A percentile compares a stretch with the other conserved stretches of the same genome.
These are phyloP conservation scores for Lepisosteus oculatus DNA, from an alignment of 2,113 vertebrate species.

Conservation along the genomic window DNA sequence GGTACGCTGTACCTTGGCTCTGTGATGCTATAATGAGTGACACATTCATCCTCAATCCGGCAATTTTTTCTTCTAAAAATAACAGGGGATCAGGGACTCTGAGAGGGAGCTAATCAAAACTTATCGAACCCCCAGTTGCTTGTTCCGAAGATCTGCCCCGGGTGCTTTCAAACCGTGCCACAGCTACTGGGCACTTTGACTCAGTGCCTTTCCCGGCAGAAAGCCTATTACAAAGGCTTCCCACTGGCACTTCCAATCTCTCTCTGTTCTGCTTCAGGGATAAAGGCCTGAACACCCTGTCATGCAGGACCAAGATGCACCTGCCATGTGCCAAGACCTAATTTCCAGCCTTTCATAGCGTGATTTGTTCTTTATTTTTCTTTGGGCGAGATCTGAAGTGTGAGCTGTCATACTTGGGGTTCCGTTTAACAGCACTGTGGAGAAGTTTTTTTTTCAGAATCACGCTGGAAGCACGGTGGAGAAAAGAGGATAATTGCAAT, in stretches of 20 bases:
- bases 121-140: constrained; percentile 9
- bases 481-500: too few species aligned
- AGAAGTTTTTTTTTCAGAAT: background rate
- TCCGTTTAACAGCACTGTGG: background rate
- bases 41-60: background rate
- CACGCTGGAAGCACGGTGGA: too few species aligned
- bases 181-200: constrained; percentile 16
- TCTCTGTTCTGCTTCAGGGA: constrained; percentile 18
- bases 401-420: background rate
- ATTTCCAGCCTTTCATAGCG: constrained; percentile 4
- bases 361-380: constrained; percentile 6
- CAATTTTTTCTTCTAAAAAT: constrained; percentile 16
- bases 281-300: constrained; percentile 16
- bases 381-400: too few species aligned
- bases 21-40: constrained; percentile 12
- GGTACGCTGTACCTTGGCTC: background rate
- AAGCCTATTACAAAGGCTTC: constrained; percentile 24
- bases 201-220: constrained; percentile 21
- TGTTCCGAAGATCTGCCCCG: constrained; percentile 7
- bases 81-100: constrained; percentile 20
- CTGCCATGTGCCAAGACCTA: constrained; percentile 12
- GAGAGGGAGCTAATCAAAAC: constrained; percentile 10
- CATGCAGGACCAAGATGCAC: constrained; percentile 2
- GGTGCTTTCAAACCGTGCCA: constrained; percentile 9
- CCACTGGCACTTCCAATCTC: constrained; percentile 20